phyloP scores from a whole-genome alignment of 1,140 invertebrate genomes.

The Drosophila miranda region DNA sequence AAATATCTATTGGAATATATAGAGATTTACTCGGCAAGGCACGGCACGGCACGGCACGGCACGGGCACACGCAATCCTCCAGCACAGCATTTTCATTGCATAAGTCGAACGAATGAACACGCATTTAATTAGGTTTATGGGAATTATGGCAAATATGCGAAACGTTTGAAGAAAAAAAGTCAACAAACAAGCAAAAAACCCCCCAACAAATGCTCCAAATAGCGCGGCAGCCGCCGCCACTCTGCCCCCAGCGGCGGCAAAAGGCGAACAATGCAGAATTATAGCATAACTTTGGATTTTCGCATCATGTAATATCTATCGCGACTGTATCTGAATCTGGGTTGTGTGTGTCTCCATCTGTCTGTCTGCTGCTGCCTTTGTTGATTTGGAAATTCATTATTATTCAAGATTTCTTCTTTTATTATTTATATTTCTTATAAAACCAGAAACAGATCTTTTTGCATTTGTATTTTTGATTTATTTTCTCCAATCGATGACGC shows the following conservation, averaged over 20 bases:
- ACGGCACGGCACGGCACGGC: conserved; percentile 8
- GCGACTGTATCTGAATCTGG: conserved; percentile 66
- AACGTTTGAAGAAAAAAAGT: conserved; percentile 43
- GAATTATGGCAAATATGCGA: conserved; percentile 78
- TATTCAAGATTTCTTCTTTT: no score
- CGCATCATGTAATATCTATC: conserved; percentile 71
- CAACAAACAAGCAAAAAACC: conserved; percentile 27
- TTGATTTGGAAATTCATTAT: no score
- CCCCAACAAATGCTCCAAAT: conserved; percentile 19
- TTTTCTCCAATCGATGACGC: no score
- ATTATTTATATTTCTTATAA: no score
- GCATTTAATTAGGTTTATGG: conserved; percentile 79
- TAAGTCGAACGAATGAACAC: conserved; percentile 65
- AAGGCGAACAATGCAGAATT: conserved; percentile 70
- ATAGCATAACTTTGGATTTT: conserved; percentile 76
- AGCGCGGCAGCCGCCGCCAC: background rate
- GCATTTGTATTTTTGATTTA: no score
- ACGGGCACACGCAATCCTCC: conserved; percentile 29
- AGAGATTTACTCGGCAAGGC: background rate
- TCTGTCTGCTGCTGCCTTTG: conserved; percentile 17
- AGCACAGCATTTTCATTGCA: conserved; percentile 21
- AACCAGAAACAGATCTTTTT: no score
- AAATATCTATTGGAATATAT: background rate
- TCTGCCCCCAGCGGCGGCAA: background rate
- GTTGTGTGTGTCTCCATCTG: conserved; percentile 78